Evolutionary conservation across 2,888 invertebrate species (phyloP).

Genomic region (Philopedon plagiatum): DNA sequence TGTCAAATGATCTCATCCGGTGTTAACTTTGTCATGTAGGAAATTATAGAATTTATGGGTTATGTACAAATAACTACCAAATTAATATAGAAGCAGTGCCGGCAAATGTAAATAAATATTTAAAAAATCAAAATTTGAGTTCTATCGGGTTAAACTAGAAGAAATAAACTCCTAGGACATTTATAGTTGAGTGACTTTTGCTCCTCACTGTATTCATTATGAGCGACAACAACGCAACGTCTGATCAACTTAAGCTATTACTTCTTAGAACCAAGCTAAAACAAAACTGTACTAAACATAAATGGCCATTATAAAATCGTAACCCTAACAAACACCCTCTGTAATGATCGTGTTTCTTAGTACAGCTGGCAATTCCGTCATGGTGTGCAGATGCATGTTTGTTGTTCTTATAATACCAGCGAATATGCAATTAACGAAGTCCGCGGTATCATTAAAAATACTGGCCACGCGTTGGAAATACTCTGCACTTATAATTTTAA

Average conservation of each 20-base stretch:
- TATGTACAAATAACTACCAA: too few species aligned
- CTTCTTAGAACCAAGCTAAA: neutral
- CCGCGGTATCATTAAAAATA: slow-evolving; percentile 12
- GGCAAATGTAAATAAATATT: too few species aligned
- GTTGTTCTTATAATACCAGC: neutral
- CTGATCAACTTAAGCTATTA: neutral
- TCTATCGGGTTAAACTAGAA: too few species aligned
- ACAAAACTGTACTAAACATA: neutral
- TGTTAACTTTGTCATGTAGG: too few species aligned
- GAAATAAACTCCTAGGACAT: too few species aligned
- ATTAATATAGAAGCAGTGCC: too few species aligned
- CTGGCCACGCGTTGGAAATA: slow-evolving; percentile 1
- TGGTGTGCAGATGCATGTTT: slow-evolving; percentile 16
- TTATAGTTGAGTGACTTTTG: too few species aligned
- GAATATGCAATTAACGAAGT: slow-evolving; percentile 8
- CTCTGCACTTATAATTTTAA: neutral
- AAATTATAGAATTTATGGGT: too few species aligned
- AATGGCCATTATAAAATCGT: neutral
- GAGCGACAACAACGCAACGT: too few species aligned
- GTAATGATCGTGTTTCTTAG: slow-evolving; percentile 2
- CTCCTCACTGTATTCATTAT: too few species aligned
- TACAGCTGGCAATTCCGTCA: slow-evolving; percentile 9
- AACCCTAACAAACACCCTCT: neutral
- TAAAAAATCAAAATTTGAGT: too few species aligned
- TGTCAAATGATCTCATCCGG: too few species aligned